These are phyloP conservation scores for Epinephelus malabaricus DNA, from an alignment of 2,797 vertebrate genomes.

Conservation along the genomic window DNA sequence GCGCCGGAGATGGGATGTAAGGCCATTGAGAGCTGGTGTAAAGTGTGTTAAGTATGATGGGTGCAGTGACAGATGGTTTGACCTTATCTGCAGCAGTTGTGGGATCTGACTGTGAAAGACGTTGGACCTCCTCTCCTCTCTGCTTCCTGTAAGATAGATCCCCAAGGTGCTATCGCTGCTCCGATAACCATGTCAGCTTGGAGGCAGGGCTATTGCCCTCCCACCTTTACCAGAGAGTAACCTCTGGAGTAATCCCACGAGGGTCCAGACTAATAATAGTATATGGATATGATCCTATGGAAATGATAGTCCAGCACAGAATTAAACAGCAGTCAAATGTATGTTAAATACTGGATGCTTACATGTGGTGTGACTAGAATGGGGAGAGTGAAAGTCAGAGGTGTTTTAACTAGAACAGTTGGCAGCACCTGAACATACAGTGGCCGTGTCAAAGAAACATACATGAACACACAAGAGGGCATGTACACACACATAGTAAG, in stretches of 20 bases:
- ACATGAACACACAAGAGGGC: slow-evolving; percentile 44
- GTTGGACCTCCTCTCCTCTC: slow-evolving; percentile 52
- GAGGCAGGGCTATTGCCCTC: slow-evolving; percentile 79
- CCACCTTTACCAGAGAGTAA: slow-evolving; percentile 77
- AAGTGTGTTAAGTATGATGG: slow-evolving; percentile 79
- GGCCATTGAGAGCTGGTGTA: slow-evolving; percentile 67
- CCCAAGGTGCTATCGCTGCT: slow-evolving; percentile 70
- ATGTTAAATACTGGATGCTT: slow-evolving; percentile 68
- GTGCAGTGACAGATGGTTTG: slow-evolving; percentile 73
- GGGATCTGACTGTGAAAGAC: slow-evolving; percentile 64
- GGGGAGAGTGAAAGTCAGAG: slow-evolving; percentile 14
- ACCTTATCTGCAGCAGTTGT: slow-evolving; percentile 73
- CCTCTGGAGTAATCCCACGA: slow-evolving; percentile 73
- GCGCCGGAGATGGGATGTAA: slow-evolving; percentile 53
- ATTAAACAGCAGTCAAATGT: slow-evolving; percentile 81
- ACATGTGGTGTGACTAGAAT: slow-evolving; percentile 15
- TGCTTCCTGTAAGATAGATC: slow-evolving; percentile 71
- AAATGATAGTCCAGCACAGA: slow-evolving; percentile 78
- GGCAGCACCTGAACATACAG: slow-evolving; percentile 66
- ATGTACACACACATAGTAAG: slow-evolving; percentile 52
- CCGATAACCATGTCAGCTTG: slow-evolving; percentile 79
- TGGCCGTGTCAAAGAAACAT: slow-evolving; percentile 51
- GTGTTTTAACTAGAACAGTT: slow-evolving; percentile 53
- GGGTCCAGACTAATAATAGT: slow-evolving; percentile 76
- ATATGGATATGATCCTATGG: slow-evolving; percentile 75